These are phyloP conservation scores for Tiliacea citrago DNA, from an alignment of 2,888 invertebrate genomes.

Conservation along the genomic window DNA sequence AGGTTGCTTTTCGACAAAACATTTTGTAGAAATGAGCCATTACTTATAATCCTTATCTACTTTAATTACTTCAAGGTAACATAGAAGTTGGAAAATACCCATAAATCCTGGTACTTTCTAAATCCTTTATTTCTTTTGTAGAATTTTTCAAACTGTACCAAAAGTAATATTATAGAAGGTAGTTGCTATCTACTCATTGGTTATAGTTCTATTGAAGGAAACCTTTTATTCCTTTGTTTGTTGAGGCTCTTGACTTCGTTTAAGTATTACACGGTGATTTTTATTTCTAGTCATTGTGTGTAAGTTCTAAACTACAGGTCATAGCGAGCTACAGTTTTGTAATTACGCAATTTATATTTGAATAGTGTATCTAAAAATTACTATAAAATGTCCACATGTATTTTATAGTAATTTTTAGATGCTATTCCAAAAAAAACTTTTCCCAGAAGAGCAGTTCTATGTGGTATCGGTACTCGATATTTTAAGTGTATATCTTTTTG, in stretches of 20 bases:
- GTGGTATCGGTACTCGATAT: no score
- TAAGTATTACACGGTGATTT: neutral
- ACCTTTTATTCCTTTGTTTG: conserved; percentile 23
- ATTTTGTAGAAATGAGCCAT: neutral
- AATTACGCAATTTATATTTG: no score
- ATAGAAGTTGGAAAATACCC: conserved; percentile 4
- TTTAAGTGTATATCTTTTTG: no score
- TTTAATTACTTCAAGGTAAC: neutral
- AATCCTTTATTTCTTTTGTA: neutral
- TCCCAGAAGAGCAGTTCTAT: no score
- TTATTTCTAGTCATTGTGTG: neutral
- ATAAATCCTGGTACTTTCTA: neutral
- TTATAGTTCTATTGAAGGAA: neutral
- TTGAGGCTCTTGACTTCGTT: neutral
- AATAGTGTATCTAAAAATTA: no score
- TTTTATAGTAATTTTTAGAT: no score
- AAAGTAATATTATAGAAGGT: conserved; percentile 19
- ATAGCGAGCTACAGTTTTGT: no score
- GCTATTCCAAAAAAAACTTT: no score
- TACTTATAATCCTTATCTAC: neutral
- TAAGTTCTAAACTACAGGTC: no score
- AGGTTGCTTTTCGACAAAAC: neutral
- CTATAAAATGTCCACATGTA: no score
- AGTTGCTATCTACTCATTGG: conserved; percentile 2
- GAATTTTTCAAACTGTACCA: neutral